These are phyloP conservation scores for Emydoidea blandingii DNA, from an alignment of 2,797 vertebrate genomes.

Conservation along the genomic window DNA sequence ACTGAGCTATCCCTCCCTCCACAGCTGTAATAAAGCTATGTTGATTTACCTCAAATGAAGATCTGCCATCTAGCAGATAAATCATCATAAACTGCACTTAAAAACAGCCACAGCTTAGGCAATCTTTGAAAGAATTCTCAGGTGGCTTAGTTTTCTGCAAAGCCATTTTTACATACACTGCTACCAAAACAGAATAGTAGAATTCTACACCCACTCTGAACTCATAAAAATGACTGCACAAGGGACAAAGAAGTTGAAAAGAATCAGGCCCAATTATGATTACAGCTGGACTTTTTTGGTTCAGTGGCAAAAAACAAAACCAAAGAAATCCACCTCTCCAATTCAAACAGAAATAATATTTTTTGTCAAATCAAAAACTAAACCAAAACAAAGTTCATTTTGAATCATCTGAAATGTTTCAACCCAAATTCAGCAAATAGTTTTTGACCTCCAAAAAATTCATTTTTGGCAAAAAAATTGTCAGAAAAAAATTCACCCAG, in stretches of 20 bases:
- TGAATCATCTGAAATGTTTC: not conserved
- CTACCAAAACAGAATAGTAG: not conserved
- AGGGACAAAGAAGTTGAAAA: not conserved
- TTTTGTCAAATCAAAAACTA: not conserved
- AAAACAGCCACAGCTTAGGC: not conserved
- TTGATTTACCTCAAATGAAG: not conserved
- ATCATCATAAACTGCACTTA: not conserved
- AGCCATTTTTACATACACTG: not conserved
- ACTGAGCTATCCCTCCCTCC: not conserved
- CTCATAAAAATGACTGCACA: not conserved
- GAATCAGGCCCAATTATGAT: not conserved
- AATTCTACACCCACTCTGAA: not conserved
- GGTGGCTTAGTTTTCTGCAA: not conserved
- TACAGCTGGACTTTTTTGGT: not conserved
- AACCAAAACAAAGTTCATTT: not conserved
- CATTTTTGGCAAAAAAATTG: not conserved
- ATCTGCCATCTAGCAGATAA: not conserved
- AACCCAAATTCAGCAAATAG: not conserved
- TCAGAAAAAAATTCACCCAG: not conserved
- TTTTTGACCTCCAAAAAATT: not conserved
- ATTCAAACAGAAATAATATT: not conserved
- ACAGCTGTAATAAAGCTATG: not conserved
- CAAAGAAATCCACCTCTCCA: not conserved
- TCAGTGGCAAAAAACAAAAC: not conserved
- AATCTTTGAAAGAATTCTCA: not conserved